Evolutionary conservation across 2,888 invertebrate species (phyloP), one percentile per base, ranked within the genome.

Genomic region (Coremacera marginata): DNA sequence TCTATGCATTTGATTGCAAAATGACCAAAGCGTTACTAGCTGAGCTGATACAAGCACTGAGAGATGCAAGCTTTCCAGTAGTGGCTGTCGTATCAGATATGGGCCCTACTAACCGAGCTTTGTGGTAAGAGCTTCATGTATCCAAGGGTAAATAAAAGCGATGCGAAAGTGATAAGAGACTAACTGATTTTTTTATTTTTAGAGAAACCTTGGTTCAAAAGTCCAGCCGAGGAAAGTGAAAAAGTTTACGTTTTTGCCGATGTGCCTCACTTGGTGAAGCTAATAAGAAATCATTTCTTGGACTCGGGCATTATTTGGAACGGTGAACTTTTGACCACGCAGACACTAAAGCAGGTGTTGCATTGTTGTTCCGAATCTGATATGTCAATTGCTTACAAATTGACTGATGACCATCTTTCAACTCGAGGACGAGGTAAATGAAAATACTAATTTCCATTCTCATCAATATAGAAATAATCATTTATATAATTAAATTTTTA

Each of bases 321-420:
- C n/a, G n/a, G n/a, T n/a, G n/a, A n/a, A n/a, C n/a, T n/a, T n/a
- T n/a, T n/a, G n/a, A n/a, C n/a, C n/a, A n/a, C n/a, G n/a, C n/a
- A n/a, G n/a, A n/a, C n/a, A n/a, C n/a, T n/a, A n/a, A n/a, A n/a
- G n/a, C n/a, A n/a, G n/a, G n/a, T n/a, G n/a, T n/a, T n/a, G n/a
- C n/a, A n/a, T n/a, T n/a, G n/a, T n/a, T n/a, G n/a, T n/a, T n/a
- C n/a, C n/a, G n/a, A n/a, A n/a, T n/a, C n/a, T n/a, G n/a, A n/a
- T 31, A 31, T n/a, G n/a, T 49, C 68, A 51, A 68, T 68, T 22
- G 9, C 25, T n/a, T 68, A 22, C 25, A 68, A 68, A 44, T 34
- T 68, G 22, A 68, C 49, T 19, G 44, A n/a, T n/a, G 68, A 68
- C 4, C 68, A 68, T 19, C 49, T 68, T 31, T 67, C 67, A 31